phyloP scores from a whole-genome alignment of 2,888 invertebrate species.

The Norana najaformis region DNA sequence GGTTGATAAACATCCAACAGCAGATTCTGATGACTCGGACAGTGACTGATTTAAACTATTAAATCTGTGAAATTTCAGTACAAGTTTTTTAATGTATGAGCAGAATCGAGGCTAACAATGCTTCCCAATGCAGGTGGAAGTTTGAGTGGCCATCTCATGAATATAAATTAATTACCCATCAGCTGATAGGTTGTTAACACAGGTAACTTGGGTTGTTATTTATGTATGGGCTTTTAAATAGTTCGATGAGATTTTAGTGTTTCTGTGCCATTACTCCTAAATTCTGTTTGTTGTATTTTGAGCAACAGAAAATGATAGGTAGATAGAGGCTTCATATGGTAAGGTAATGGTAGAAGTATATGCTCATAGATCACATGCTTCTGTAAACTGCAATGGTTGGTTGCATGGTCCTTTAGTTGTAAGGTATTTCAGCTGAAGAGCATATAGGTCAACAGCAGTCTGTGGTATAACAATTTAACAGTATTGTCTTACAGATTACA shows the following conservation, averaged over 20 bases:
- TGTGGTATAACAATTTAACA: neutral
- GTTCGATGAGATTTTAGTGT: neutral
- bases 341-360: neutral
- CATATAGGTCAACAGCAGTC: neutral
- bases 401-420: neutral
- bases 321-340: neutral
- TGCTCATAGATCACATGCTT: neutral
- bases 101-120: neutral
- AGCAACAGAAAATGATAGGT: neutral
- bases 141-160: neutral
- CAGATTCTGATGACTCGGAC: slow-evolving; percentile 33
- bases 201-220: neutral
- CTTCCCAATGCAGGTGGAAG: neutral
- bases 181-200: neutral
- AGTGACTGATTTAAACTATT: slow-evolving; percentile 24
- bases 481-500: neutral
- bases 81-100: neutral
- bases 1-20: slow-evolving; percentile 48
- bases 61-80: neutral
- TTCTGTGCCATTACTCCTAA: neutral
- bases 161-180: too few relatives aligned
- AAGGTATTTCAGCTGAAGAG: neutral
- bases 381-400: neutral
- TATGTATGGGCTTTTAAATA: neutral
- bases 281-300: neutral